Conservation (phyloP, 37 sponge, comb jelly and placozoan species). For the Eunapius fragilis region DNA sequence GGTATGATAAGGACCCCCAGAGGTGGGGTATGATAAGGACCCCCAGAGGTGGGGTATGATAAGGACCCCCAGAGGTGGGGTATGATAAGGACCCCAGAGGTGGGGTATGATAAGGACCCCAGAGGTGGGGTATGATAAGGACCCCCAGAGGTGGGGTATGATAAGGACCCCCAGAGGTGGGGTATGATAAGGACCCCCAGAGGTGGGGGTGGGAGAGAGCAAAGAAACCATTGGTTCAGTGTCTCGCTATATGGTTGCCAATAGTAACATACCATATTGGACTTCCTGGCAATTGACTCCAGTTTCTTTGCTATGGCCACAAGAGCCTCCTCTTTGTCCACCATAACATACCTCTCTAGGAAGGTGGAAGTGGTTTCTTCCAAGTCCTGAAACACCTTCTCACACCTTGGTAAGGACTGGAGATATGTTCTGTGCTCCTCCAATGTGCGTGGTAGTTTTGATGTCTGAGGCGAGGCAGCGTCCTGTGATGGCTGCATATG, state of each 20-base stretch:
- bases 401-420: not conserved
- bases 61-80: too few relatives aligned
- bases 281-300: slow-evolving; percentile 35
- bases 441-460: not conserved
- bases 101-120: too few relatives aligned
- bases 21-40: too few relatives aligned
- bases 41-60: not conserved
- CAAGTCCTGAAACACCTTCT: not conserved
- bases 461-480: not conserved
- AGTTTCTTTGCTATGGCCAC: slow-evolving; percentile 30
- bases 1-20: not conserved
- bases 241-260: slow-evolving; percentile 16
- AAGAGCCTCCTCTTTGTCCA: slow-evolving; percentile 34
- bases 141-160: not conserved
- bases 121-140: too few relatives aligned
- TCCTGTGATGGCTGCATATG: too few relatives aligned
- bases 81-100: too few relatives aligned
- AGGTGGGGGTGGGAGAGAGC: not conserved
- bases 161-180: too few relatives aligned
- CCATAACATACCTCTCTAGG: slow-evolving; percentile 43
- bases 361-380: slow-evolving; percentile 26
- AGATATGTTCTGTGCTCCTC: not conserved
- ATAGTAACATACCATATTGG: slow-evolving; percentile 8
- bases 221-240: slow-evolving; percentile 15
- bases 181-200: not conserved